Percentiles rank a stretch among this genome's conserved stretches.
Conservation (phyloP, 2,797 vertebrate genomes). For the Pseudocheirus occidentalis region DNA sequence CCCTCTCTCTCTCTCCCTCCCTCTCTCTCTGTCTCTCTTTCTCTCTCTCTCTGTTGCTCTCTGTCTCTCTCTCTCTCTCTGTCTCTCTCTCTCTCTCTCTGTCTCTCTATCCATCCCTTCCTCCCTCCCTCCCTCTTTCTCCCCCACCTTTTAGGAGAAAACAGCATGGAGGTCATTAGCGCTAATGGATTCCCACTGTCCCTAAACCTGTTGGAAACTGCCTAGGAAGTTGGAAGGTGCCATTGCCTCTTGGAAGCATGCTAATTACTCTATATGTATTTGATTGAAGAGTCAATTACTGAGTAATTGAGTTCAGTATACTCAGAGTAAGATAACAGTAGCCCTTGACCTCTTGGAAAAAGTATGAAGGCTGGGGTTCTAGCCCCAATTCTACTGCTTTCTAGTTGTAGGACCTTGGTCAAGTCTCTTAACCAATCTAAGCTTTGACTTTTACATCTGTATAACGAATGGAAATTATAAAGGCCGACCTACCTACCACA, state of each 20-base stretch:
- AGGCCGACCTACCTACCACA: background rate
- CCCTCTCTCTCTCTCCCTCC: background rate
- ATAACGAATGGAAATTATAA: background rate
- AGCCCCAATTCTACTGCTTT: background rate
- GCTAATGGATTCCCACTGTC: background rate
- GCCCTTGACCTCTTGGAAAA: background rate
- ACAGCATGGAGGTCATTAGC: background rate
- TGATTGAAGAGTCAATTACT: background rate
- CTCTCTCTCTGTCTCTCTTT: background rate
- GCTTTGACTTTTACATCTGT: background rate
- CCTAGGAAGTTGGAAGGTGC: background rate
- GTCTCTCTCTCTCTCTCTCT: background rate
- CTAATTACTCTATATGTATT: background rate
- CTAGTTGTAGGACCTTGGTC: background rate
- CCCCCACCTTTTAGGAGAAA: background rate
- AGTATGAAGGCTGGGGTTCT: background rate
- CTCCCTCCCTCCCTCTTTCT: background rate
- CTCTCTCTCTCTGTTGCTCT: background rate
- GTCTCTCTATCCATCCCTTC: too few species aligned
- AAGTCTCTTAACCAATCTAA: background rate
- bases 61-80: background rate
- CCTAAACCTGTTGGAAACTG: background rate
- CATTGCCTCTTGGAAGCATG: background rate
- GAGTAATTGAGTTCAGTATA: background rate
- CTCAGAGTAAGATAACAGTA: constrained; percentile 1